Evolutionary conservation across 1,140 invertebrate species (phyloP), one percentile per base, ranked within the genome.

Genomic region (Calephelis virginiensis): DNA sequence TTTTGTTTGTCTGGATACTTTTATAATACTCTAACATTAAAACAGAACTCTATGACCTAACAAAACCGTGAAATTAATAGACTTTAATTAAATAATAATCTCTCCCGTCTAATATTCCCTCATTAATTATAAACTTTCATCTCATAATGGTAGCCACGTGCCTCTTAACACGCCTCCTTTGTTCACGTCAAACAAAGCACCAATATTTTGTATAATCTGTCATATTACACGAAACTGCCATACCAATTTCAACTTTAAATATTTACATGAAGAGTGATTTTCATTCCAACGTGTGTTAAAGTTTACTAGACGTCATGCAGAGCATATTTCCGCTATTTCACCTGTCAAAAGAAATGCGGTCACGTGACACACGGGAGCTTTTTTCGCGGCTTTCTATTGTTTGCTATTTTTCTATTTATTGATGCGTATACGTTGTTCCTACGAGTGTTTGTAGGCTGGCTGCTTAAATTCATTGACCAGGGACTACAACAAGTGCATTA

Each of bases 51-150:
- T 28, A 28, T 28, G 7, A 43, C 40, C 40, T 43, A 43, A 43
- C 40, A 43, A 43, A 43, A 8, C 40, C 40, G 8, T 7, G 40
- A 43, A 43, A 43, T 43, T 43, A 43, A 43, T 43, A 5, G 40
- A 43, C 40, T 43, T 9, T 43, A 43, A 43, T 43, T 43, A 43
- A 43, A 43, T 43, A 43, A 43, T 43, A 43, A 8, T 9, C 40
- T 43, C 14, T 56, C 14, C 50, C 17, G 50, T 37, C 14, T 63
- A 63, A 63, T 70, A 74, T 76, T 81, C 78, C 72, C 75, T 74
- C 77, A 83, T 80, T 82, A 82, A 83, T 80, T 77, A 83, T 66
- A 68, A 67, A 67, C 73, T 78, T 80, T 69, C 70, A 71, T 67
- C 68, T 38, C 47, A 73, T 79, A 80, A 81, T 76, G 67, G 64